A percentile compares a stretch with the other conserved stretches of the same genome.
These are phyloP conservation scores for Pseudachorutes palmiensis DNA, from an alignment of 1,140 invertebrate genomes.

Conservation along the genomic window DNA sequence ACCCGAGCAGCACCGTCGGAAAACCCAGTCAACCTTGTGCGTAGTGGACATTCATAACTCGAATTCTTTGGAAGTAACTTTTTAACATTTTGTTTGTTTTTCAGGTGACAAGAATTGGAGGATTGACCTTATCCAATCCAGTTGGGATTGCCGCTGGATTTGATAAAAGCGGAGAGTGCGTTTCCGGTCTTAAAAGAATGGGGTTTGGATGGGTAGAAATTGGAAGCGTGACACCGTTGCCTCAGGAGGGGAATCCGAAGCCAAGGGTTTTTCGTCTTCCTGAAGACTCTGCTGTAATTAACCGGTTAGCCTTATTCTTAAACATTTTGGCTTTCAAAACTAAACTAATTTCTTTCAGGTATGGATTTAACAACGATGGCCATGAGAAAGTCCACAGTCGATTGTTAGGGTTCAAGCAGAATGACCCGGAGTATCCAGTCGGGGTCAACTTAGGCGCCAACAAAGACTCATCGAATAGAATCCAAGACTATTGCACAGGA, in stretches of 20 bases:
- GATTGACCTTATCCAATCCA: constrained; percentile 70
- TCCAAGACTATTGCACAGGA: constrained; percentile 72
- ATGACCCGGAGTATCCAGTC: constrained; percentile 43
- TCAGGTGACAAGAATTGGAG: constrained; percentile 61
- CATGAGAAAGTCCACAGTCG: constrained; percentile 61
- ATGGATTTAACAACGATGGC: constrained; percentile 95
- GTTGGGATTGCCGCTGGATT: constrained; percentile 95
- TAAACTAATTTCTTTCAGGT: constrained; percentile 40
- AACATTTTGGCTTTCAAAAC: constrained; percentile 5
- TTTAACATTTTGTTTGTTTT: constrained; percentile 25
- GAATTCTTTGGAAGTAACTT: neutral
- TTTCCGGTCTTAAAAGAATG: constrained; percentile 67
- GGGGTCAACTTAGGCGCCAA: constrained; percentile 96
- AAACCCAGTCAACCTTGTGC: constrained; percentile 57
- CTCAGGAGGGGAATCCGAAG: constrained; percentile 84
- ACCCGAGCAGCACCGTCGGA: constrained; percentile 45
- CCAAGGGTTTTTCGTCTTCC: constrained; percentile 82
- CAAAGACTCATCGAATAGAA: constrained; percentile 65
- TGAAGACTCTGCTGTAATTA: constrained; percentile 84
- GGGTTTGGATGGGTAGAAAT: constrained; percentile 96
- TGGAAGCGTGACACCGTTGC: constrained; percentile 86
- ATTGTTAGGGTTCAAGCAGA: constrained; percentile 44
- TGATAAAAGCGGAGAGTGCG: constrained; percentile 91
- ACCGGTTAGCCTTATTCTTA: constrained; percentile 51
- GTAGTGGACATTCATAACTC: constrained; percentile 26